Evolutionary conservation across 2,888 invertebrate species (phyloP), one percentile per base, ranked within the genome.

Genomic region (Ochropleura leucogaster): DNA sequence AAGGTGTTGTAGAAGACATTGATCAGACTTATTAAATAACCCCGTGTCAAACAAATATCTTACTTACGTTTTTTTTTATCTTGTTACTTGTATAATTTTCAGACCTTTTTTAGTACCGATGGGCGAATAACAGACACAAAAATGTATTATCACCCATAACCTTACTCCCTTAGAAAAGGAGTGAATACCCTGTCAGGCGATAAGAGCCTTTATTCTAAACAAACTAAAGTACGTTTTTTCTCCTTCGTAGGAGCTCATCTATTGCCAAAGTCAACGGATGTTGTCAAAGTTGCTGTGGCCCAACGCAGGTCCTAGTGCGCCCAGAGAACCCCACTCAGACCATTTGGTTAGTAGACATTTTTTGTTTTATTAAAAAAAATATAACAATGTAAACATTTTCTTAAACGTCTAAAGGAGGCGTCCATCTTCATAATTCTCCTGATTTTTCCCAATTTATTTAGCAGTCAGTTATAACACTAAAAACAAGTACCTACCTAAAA

Each of bases 211-310:
- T 91, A 90, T 93, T 94, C 94, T 88, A 91, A 89, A 88, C 88
- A 87, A 92, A 96, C 96, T 96, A 96, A 96, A 96, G 94, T 91
- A 91, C 89, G 86, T 95, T 94, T 96, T 96, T 83, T 96, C 95
- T 95, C 96, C 95, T 96, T 96, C 94, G 94, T 96, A 96, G 96
- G 96, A 96, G 96, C 95, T 96, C 96, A 96, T 96, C 96, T 96
- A 96, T 96, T 96, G 94, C 96, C 96, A 96, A 96, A 96, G 96
- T 85, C 96, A 96, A 95, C 96, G 96, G 96, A 96, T 96, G 96
- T 96, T 96, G 93, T 96, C 96, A 92, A 96, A 96, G 95, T 95
- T 96, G 96, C 96, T 96, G 96, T 96, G 96, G 96, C 96, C 96
- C 94, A 95, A 94, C 92, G 94, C 96, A 82, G 94, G 94, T 87